Base-by-base conservation (phyloP, 2,888 invertebrate species). In the Drosophila greeni region DNA sequence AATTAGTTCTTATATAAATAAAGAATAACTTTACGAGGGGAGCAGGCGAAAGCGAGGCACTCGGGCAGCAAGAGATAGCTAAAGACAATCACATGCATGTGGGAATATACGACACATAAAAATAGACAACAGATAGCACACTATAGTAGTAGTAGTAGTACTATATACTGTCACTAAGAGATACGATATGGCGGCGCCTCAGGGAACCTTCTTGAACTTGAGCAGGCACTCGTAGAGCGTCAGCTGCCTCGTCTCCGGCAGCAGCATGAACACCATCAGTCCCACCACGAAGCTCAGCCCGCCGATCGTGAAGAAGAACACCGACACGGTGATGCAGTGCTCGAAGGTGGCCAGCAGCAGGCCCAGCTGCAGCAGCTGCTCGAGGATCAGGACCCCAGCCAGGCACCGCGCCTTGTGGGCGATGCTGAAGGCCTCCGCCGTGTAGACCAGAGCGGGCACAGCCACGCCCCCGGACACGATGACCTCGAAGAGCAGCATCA, bases 371-470 rank as follows among this genome's bases (percentile, higher is more conserved):
- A 88, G 55, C 1, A 77, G 45, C 51, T 86, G 82, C 66, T 87
- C 87, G 7, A 73, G 65, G 24, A 83, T 73, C 29, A 87, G 68
- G 12, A 88, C 62, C 5, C 62, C 64, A 14, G 86, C 79, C 47
- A 88, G 66, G 29, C 86, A 87, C 4, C 55, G 59, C 0, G 86
- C 72, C 64, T 88, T 87, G 49, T 84, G 76, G 2, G 80, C 68
- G 26, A 82, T 57, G 2, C 84, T 82, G 26, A 87, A 87, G 2
- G 88, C 88, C 53, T 87, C 88, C 3, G 85, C 76, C 4, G 87
- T 74, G 39, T 88, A 87, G 23, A 88, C 76, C 9, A 82, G 70
- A 0, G 87, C 82, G 8, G 82, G 80, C 12, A 86, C 76, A 0
- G 86, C 85, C 49, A 88, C 80, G 16, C 87, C 88, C 3, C 68